Percentiles rank a stretch among this genome's conserved stretches.
phyloP scores from a whole-genome alignment of 2,113 vertebrate genomes.

The Sterna hirundo region DNA sequence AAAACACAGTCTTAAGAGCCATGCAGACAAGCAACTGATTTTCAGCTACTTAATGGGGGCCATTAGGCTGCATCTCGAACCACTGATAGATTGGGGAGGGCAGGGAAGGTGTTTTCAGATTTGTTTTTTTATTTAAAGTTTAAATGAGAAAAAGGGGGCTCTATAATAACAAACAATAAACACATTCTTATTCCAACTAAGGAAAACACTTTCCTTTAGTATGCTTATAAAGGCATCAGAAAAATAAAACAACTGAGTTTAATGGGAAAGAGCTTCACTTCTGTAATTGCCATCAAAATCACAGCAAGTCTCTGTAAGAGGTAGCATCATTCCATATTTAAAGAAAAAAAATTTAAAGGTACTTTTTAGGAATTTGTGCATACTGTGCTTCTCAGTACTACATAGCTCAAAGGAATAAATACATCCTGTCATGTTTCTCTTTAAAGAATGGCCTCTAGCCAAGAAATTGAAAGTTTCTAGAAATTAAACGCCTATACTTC shows the following conservation, averaged over 20 bases:
- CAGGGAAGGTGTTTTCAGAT: neutral
- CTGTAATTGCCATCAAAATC: neutral
- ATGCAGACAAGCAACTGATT: neutral
- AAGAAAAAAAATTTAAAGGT: neutral
- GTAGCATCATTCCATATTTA: neutral
- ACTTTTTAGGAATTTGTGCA: neutral
- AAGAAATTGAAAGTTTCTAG: neutral
- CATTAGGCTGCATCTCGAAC: neutral
- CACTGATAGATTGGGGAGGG: neutral
- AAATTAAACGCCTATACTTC: neutral
- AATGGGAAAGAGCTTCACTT: neutral
- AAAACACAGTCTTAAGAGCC: neutral
- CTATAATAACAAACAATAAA: neutral
- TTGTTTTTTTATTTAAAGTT: neutral
- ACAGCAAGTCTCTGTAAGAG: neutral
- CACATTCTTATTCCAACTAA: neutral
- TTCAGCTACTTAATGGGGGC: neutral
- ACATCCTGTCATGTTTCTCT: neutral
- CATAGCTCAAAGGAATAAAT: neutral
- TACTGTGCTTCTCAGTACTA: neutral
- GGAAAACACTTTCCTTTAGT: neutral
- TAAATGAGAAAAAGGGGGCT: neutral
- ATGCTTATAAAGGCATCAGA: neutral
- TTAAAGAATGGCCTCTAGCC: neutral
- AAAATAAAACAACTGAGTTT: neutral